These are phyloP conservation scores for Callaeas wilsoni DNA, from an alignment of 2,113 vertebrate genomes.

Conservation along the genomic window DNA sequence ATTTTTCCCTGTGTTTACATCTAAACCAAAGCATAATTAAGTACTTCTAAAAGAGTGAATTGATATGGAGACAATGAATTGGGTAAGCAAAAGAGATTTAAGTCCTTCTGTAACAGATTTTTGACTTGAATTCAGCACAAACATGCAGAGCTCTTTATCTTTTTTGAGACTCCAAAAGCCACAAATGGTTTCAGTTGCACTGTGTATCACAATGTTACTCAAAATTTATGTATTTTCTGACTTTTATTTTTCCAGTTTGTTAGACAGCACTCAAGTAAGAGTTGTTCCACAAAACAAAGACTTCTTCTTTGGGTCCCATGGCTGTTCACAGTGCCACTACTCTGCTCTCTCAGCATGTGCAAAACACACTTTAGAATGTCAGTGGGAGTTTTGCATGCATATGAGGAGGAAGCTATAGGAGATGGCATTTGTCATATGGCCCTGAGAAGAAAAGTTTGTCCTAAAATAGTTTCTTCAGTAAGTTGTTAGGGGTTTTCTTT, in stretches of 20 bases:
- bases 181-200: background rate
- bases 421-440: background rate
- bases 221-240: background rate
- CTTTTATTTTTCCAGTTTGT: background rate
- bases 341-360: background rate
- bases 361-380: background rate
- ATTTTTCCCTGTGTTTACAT: background rate
- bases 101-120: background rate
- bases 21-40: background rate
- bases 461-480: background rate
- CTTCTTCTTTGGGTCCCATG: background rate
- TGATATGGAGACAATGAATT: background rate
- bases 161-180: background rate
- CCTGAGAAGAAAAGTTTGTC: conserved; percentile 1
- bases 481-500: background rate
- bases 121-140: background rate
- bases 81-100: background rate
- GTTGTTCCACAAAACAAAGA: background rate
- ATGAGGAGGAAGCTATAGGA: background rate
- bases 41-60: background rate
- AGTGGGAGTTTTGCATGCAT: background rate
- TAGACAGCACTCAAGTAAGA: background rate
- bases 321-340: background rate
- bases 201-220: background rate
- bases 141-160: background rate